Base-by-base conservation (phyloP, 2,113 vertebrate species). In the Hepsetus odoe region DNA sequence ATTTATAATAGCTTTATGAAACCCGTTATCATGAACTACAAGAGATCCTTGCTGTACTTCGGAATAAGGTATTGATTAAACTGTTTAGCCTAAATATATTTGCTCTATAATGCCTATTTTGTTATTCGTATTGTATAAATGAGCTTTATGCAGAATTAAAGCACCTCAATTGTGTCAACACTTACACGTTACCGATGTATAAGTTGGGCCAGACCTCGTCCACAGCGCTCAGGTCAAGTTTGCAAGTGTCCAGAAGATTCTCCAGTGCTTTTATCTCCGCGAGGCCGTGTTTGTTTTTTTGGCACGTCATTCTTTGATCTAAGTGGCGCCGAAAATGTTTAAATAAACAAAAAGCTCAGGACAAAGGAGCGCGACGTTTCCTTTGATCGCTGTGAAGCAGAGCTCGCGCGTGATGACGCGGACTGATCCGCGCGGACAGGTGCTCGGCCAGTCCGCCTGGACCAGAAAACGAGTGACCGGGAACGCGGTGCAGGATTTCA, bases 131-230 rank as follows among this genome's bases (percentile, higher is more conserved):
- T n/a, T n/a, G n/a, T n/a, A n/a, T n/a, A n/a, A n/a, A n/a, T n/a
- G n/a, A n/a, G n/a, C n/a, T n/a, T n/a, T n/a, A n/a, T n/a, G n/a
- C n/a, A n/a, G n/a, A n/a, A n/a, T n/a, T n/a, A n/a, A n/a, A n/a
- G n/a, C n/a, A n/a, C n/a, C n/a, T n/a, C n/a, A 16, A 2, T 55
- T 33, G 56, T 11, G 10, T 58, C n/a, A 64, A 69, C 71, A 95
- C 94, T 95, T 89, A 93, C 92, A 91, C 91, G 74, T 92, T 88
- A 84, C 93, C 92, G 84, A 90, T 90, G 90, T 76, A 93, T 76
- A 95, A 85, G 87, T 92, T 89, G 79, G 93, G 89, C 91, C 91
- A 92, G 81, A 92, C 92, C 90, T 95, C 92, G 82, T 93, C 92
- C 72, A 92, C 53, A 10, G 91, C 89, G 22, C 88, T 92, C 72